Percentiles rank a stretch among this genome's conserved stretches.
Evolutionary conservation across 2,113 vertebrate species (phyloP).

Genomic region (Plotosus lineatus): DNA sequence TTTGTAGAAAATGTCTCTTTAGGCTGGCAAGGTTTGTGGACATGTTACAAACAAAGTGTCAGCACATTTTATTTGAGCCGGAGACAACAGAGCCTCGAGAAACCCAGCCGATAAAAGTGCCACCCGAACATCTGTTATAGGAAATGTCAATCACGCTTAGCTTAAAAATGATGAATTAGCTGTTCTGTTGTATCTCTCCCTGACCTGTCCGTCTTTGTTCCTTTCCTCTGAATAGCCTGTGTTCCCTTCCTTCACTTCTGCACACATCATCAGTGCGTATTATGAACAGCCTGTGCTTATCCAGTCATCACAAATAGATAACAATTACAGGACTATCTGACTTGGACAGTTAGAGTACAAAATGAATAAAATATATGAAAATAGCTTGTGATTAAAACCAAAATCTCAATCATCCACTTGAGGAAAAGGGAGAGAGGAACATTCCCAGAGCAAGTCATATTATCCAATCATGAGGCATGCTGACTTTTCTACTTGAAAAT

Average conservation of each 20-base stretch:
- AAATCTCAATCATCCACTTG: neutral
- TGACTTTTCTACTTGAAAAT: slow-evolving; percentile 15
- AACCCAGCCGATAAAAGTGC: slow-evolving; percentile 40
- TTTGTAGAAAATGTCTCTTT: slow-evolving; percentile 34
- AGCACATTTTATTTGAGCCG: slow-evolving; percentile 34
- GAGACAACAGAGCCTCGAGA: slow-evolving; percentile 34
- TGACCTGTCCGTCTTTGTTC: neutral
- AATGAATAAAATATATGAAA: neutral
- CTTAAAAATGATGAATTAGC: slow-evolving; percentile 34
- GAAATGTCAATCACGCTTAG: slow-evolving; percentile 37
- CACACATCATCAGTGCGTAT: neutral
- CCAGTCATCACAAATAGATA: neutral
- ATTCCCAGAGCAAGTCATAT: neutral
- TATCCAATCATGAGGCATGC: slow-evolving; percentile 19
- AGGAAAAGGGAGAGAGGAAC: neutral
- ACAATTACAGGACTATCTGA: neutral
- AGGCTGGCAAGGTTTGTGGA: slow-evolving; percentile 9
- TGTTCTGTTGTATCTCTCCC: slow-evolving; percentile 3
- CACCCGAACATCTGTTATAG: slow-evolving; percentile 23
- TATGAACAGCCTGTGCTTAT: neutral
- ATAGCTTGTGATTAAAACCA: neutral
- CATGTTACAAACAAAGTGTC: slow-evolving; percentile 24
- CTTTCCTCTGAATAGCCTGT: neutral
- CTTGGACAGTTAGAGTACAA: neutral
- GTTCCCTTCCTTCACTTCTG: neutral